Base-by-base conservation (phyloP, 2,888 invertebrate species). In the Tyria jacobaeae region DNA sequence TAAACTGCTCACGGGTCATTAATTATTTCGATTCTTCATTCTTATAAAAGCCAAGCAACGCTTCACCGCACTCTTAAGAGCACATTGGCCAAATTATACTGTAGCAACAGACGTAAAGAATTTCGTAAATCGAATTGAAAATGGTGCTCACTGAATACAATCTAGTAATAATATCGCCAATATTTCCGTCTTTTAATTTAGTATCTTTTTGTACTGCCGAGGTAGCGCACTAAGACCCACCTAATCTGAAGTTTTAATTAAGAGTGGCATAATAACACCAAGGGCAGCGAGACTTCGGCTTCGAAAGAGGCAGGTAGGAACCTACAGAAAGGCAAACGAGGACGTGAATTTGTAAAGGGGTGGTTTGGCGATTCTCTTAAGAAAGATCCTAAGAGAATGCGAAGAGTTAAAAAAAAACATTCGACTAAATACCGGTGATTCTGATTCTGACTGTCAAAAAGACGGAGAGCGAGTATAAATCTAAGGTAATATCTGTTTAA, bases 1-100 rank as follows among this genome's bases (percentile, higher is more conserved):
- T 84, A 83, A 83, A 63, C 77, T 65, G 75, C 71, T 73, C 83
- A 87, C 83, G 81, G 81, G 82, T 82, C 85, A 79, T 78, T 81
- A 81, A 82, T 83, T 80, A 78, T 79, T 76, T 75, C 66, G 70
- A 64, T 60, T 75, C 69, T 74, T 78, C 74, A 73, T 71, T 68
- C 74, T 76, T 78, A 76, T 75, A 77, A 65, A 57, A 49, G 44
- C 44, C 35, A 57, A 49, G 51, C 47, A 70, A 62, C 60, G 64
- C 34, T 75, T 58, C 57, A 52, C 41, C 51, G 64, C 52, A 54
- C 57, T 51, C 47, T 60, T 62, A 39, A 34, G 37, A 68, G 55
- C 48, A 44, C 44, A 17, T 21, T 10, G 17, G 44, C 21, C 10
- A 21, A 44, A 44, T 21, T 5, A 21, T 21, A 71, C 25, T 59